Base-by-base conservation (phyloP, 1,140 invertebrate genomes). In the Teleogryllus occipitalis region DNA sequence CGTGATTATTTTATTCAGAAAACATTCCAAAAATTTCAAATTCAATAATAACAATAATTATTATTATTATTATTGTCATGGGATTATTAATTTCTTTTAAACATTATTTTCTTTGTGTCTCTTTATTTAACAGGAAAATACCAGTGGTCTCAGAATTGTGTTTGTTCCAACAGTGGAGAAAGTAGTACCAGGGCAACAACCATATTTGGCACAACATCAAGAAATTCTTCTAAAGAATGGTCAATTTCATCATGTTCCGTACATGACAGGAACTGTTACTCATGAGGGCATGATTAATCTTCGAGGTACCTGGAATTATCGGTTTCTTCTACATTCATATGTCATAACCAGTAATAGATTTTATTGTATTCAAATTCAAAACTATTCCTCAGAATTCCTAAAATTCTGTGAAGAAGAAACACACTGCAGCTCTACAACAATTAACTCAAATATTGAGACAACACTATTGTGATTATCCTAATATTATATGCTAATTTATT, bases 261-360 rank as follows among this genome's bases (percentile, higher is more conserved):
- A 89, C 21, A 87, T 93, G 8, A 82, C 89, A 21, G 92, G 92
- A 0, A 88, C 89, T 73, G 90, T 88, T 82, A 85, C 82, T 21
- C 83, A 86, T 15, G 92, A 93, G 86, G 89, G 89, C 18, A 82
- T 89, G 14, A 80, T 88, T 0, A 82, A 88, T 12, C 80, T 88
- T 8, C 81, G 80, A 49, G 82, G 85, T 87, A 83, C 81, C 80
- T 76, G 54, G 27, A 39, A 39, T 65, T 10, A 14, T 65, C 54
- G 2, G 10, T 65, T 65, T 65, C 54, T 65, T 18, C 54, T 65
- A 65, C 54, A 14, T 7, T 10, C 54, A 54, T 54, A n/a, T n/a
- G 8, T 54, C 15, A 65, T 10, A 14, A 65, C 2, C 0, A 18
- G 18, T 18, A 65, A 18, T 65, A 65, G 54, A 65, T 65, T 65